These are phyloP conservation scores for Gila robusta DNA, from an alignment of 2,797 vertebrate species.

Conservation along the genomic window DNA sequence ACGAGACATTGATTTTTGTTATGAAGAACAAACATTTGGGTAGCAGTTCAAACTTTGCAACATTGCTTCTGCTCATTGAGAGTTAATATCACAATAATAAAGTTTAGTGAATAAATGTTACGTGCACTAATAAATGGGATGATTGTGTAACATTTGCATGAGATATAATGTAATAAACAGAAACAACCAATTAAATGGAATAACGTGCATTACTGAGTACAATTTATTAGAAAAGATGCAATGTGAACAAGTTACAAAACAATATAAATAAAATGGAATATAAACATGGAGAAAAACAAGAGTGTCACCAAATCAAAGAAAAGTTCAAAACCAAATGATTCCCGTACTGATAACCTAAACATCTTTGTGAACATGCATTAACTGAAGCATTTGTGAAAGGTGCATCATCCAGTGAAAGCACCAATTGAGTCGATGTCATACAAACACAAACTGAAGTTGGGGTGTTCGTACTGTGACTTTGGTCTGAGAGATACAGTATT, in stretches of 20 bases:
- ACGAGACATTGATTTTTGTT: constrained; percentile 40
- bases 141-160: neutral
- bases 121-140: neutral
- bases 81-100: neutral
- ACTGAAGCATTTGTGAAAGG: neutral
- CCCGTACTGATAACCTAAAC: neutral
- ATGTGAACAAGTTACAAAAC: neutral
- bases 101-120: neutral
- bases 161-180: neutral
- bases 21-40: constrained; percentile 3
- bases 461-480: neutral
- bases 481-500: neutral
- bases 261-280: neutral
- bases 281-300: neutral
- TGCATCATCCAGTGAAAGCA: neutral
- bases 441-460: neutral
- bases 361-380: neutral
- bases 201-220: neutral
- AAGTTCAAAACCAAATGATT: neutral
- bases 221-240: neutral
- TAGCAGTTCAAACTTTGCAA: neutral
- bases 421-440: neutral
- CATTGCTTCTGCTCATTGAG: neutral
- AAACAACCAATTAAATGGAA: neutral
- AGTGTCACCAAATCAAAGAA: neutral